Evolutionary conservation across 2,888 invertebrate species (phyloP).

Genomic region (Drosophila hamatofila): DNA sequence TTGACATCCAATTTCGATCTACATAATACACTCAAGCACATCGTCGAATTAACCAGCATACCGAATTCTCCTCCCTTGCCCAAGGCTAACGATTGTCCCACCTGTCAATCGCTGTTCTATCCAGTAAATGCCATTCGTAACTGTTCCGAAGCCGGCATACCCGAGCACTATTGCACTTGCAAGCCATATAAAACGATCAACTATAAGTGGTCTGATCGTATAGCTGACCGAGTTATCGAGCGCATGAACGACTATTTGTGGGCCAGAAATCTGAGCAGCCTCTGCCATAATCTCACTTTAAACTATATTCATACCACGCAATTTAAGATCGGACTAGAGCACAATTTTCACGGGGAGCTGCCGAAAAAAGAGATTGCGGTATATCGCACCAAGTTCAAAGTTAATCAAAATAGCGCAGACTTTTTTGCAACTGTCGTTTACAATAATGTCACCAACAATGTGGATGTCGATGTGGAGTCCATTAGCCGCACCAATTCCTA

Average conservation of each 20-base stretch:
- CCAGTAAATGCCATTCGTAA: constrained; percentile 87
- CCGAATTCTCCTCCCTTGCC: constrained; percentile 56
- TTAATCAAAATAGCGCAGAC: constrained; percentile 88
- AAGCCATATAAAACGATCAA: constrained; percentile 62
- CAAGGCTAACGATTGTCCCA: constrained; percentile 87
- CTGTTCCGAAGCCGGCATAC: constrained; percentile 88
- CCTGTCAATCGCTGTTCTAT: constrained; percentile 88
- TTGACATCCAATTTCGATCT: constrained; percentile 91
- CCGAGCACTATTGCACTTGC: constrained; percentile 91
- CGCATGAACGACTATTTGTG: constrained; percentile 60
- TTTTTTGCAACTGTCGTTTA: constrained; percentile 89
- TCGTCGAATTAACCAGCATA: constrained; percentile 85
- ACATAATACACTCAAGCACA: constrained; percentile 88
- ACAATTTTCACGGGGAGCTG: constrained; percentile 17
- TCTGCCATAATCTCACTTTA: constrained; percentile 50
- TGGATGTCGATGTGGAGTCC: constrained; percentile 86
- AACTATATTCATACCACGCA: constrained; percentile 58
- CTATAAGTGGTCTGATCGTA: constrained; percentile 35
- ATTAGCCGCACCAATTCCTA: constrained; percentile 87
- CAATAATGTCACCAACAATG: constrained; percentile 74
- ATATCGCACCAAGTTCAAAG: constrained; percentile 87
- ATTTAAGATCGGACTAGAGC: constrained; percentile 37
- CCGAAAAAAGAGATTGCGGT: constrained; percentile 19
- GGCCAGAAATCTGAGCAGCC: constrained; percentile 44
- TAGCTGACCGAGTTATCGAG: constrained; percentile 46